These are phyloP conservation scores for Drosophila ohnishii DNA, from an alignment of 1,140 invertebrate genomes.

Conservation along the genomic window DNA sequence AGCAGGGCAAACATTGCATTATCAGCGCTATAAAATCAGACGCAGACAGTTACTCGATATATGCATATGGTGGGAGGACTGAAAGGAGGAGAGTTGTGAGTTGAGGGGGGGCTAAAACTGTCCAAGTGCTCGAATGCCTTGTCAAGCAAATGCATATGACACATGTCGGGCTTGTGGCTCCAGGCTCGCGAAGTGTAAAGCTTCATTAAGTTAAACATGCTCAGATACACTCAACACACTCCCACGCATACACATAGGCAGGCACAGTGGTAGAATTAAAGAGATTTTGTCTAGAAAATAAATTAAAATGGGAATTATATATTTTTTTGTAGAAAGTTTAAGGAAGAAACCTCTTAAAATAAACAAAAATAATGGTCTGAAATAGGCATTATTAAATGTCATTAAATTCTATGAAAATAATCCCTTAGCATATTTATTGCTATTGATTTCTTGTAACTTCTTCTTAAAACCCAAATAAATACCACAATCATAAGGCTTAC, in stretches of 20 bases:
- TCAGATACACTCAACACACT: conserved; percentile 18
- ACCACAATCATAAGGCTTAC: neutral
- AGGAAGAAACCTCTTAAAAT: neutral
- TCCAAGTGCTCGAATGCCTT: conserved; percentile 51
- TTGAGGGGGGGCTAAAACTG: conserved; percentile 3
- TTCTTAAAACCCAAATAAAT: neutral
- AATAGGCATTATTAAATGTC: too few relatives aligned
- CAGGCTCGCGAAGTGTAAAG: conserved; percentile 51
- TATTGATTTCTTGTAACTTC: neutral
- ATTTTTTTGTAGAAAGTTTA: too few relatives aligned
- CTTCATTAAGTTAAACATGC: conserved; percentile 61
- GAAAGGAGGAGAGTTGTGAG: neutral
- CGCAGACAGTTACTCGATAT: conserved; percentile 65
- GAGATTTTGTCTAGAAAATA: neutral
- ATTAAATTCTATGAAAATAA: neutral
- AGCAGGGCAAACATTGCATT: conserved; percentile 38
- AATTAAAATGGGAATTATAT: neutral
- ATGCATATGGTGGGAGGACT: conserved; percentile 27
- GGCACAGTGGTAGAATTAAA: neutral
- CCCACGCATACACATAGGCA: conserved; percentile 1
- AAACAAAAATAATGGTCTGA: too few relatives aligned
- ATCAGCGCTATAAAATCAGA: conserved; percentile 64
- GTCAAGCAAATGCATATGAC: conserved; percentile 74
- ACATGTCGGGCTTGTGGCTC: conserved; percentile 57
- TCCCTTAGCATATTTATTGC: neutral